Conservation (phyloP, 2,797 vertebrate genomes). For the Furcifer pardalis region DNA sequence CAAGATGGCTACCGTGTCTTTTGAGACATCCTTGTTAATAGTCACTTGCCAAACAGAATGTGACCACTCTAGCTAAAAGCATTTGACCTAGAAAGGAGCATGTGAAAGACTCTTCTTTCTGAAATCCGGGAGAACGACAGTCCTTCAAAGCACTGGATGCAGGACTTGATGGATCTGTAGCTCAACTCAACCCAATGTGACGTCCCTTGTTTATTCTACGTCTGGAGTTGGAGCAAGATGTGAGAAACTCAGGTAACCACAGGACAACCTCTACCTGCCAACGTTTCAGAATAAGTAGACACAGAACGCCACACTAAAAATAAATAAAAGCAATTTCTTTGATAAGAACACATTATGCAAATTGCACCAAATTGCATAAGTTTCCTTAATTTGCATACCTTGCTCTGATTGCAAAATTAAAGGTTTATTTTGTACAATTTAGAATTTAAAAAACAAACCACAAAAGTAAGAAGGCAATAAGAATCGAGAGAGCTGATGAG, state of each 20-base stretch:
- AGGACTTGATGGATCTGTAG: background rate
- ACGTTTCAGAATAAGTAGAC: background rate
- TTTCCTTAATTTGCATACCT: constrained; percentile 37
- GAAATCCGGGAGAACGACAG: background rate
- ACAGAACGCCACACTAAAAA: constrained; percentile 27
- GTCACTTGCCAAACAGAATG: too few species aligned
- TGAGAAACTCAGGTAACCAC: background rate
- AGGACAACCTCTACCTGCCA: background rate
- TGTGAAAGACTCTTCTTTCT: background rate
- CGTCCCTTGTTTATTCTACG: background rate
- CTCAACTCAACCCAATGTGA: too few species aligned
- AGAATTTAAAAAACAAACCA: background rate
- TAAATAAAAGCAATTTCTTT: constrained; percentile 40
- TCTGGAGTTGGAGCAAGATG: background rate
- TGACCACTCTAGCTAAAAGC: background rate
- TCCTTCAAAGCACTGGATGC: too few species aligned
- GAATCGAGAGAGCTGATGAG: background rate
- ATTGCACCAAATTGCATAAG: constrained; percentile 15
- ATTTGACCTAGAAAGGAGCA: background rate
- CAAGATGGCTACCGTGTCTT: too few species aligned
- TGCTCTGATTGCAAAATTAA: constrained; percentile 42
- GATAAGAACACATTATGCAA: constrained; percentile 43
- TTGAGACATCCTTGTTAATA: too few species aligned
- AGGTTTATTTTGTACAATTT: constrained; percentile 33
- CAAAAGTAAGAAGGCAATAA: too few species aligned